Percentiles rank a stretch among this genome's conserved stretches.
phyloP scores from a whole-genome alignment of 2,797 vertebrate species.

The Gymnocypris eckloni region DNA sequence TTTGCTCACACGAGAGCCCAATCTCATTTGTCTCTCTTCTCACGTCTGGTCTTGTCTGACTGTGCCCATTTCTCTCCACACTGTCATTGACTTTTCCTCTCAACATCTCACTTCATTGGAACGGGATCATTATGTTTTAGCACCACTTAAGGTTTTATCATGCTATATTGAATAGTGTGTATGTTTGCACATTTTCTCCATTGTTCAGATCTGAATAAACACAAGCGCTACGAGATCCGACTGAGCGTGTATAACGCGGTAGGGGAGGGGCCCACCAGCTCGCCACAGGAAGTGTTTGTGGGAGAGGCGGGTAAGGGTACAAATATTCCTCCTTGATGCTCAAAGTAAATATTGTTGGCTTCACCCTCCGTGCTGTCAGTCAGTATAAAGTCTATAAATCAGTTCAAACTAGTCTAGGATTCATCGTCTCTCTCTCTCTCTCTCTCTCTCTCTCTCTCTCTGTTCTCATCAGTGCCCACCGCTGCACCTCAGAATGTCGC shows the following conservation, averaged over 20 bases:
- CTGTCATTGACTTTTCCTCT: slow-evolving; percentile 56
- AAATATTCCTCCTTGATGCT: neutral
- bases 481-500: slow-evolving; percentile 86
- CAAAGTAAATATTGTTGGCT: slow-evolving; percentile 32
- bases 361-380: neutral
- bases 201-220: slow-evolving; percentile 86
- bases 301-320: slow-evolving; percentile 89
- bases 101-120: slow-evolving; percentile 47
- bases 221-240: slow-evolving; percentile 92
- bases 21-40: slow-evolving; percentile 38
- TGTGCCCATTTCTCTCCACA: slow-evolving; percentile 47
- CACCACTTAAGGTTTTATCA: slow-evolving; percentile 36
- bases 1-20: slow-evolving; percentile 50
- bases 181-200: slow-evolving; percentile 48
- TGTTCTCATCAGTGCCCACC: slow-evolving; percentile 83
- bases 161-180: slow-evolving; percentile 44
- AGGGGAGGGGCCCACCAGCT: slow-evolving; percentile 89
- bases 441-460: slow-evolving; percentile 20
- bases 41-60: slow-evolving; percentile 17
- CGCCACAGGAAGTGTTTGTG: slow-evolving; percentile 95
- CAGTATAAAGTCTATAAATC: slow-evolving; percentile 14
- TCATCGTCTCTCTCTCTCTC: neutral
- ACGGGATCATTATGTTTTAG: slow-evolving; percentile 39
- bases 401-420: neutral
- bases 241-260: slow-evolving; percentile 95